These are phyloP conservation scores for Stenotaenia linearis DNA, from an alignment of 2,888 invertebrate genomes.

Conservation along the genomic window DNA sequence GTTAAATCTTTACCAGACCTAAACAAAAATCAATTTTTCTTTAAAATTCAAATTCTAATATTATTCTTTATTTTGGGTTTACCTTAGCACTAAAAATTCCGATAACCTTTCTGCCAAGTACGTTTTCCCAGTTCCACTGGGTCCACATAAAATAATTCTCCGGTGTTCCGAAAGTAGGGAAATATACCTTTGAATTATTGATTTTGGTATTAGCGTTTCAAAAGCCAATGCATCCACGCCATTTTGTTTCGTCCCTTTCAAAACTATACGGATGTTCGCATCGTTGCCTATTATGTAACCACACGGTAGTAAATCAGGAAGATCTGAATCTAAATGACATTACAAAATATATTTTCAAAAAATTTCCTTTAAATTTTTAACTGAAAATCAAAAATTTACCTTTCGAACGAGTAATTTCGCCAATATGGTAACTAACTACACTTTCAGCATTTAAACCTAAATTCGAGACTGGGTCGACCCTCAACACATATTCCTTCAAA, in stretches of 20 bases:
- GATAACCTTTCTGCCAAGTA: constrained; percentile 91
- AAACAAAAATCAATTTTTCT: constrained; percentile 47
- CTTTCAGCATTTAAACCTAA: constrained; percentile 77
- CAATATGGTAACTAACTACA: constrained; percentile 87
- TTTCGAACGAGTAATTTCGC: constrained; percentile 57
- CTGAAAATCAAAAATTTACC: no score
- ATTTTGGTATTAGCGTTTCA: constrained; percentile 92
- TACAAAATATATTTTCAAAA: constrained; percentile 31
- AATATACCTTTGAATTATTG: constrained; percentile 87
- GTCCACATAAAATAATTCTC: constrained; percentile 90
- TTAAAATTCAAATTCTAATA: neutral
- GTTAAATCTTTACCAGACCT: constrained; percentile 74
- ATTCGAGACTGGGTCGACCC: constrained; percentile 87
- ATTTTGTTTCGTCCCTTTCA: constrained; percentile 65
- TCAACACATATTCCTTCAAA: constrained; percentile 72
- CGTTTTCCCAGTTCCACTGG: constrained; percentile 94
- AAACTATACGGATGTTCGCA: constrained; percentile 51
- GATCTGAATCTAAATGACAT: constrained; percentile 49
- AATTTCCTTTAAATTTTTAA: no score
- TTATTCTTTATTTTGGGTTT: neutral
- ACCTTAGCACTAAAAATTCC: constrained; percentile 67
- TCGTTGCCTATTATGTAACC: constrained; percentile 79
- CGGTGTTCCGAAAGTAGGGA: constrained; percentile 86
- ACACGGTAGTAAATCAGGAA: constrained; percentile 82
- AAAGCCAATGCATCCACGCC: constrained; percentile 90